phyloP scores from a whole-genome alignment of 2,113 vertebrate species.

The Chionis minor region DNA sequence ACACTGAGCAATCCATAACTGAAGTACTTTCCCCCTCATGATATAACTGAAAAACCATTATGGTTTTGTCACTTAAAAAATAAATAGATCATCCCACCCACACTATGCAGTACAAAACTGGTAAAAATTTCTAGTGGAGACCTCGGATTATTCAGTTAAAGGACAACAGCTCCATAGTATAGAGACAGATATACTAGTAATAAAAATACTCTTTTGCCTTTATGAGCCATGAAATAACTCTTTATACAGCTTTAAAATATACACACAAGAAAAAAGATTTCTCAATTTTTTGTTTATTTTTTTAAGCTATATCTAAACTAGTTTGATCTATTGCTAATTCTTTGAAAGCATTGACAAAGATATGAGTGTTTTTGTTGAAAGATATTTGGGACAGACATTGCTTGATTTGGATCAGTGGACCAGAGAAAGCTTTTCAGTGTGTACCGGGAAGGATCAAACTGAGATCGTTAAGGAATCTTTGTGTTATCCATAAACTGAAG shows the following conservation, averaged over 20 bases:
- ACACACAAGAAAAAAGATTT: neutral
- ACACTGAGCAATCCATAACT: neutral
- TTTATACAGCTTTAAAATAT: neutral
- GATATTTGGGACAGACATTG: neutral
- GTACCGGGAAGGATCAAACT: neutral
- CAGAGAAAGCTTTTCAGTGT: neutral
- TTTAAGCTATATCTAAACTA: neutral
- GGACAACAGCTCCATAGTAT: neutral
- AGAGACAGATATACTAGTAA: neutral
- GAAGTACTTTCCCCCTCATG: neutral
- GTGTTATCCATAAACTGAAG: neutral
- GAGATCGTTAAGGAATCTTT: neutral
- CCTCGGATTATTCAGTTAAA: neutral
- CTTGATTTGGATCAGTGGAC: neutral
- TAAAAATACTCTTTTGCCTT: neutral
- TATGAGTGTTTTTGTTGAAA: neutral
- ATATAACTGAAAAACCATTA: neutral
- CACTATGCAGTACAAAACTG: neutral
- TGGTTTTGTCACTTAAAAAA: neutral
- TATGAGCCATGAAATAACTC: accelerated
- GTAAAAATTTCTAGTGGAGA: neutral
- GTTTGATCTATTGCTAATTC: neutral
- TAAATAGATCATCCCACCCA: neutral
- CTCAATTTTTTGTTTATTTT: neutral
- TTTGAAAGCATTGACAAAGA: neutral